Percentiles rank a stretch among this genome's conserved stretches.
Conservation (phyloP, 1,140 invertebrate genomes). For the Dysdera silvatica region DNA sequence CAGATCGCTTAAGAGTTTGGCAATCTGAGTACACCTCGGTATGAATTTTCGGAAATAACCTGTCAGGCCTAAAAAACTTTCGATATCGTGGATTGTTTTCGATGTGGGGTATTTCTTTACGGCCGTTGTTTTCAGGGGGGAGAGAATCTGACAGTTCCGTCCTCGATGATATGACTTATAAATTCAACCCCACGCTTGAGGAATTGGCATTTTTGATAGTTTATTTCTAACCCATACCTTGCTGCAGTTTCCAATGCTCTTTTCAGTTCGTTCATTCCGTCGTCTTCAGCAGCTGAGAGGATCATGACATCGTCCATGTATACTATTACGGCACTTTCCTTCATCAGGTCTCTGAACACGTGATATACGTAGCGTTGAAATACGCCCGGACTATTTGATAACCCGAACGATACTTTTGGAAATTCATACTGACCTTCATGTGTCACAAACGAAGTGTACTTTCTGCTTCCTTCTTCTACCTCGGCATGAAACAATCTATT, state of each 20-base stretch:
- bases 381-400: not conserved
- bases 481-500: constrained; percentile 2
- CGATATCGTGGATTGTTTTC: constrained; percentile 33
- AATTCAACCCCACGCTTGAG: not conserved
- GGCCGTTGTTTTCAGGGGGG: not conserved
- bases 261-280: constrained; percentile 11
- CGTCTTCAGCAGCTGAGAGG: not conserved
- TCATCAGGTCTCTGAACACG: constrained; percentile 27
- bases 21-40: constrained; percentile 33
- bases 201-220: not conserved
- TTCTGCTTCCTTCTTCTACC: not conserved
- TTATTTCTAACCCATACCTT: not conserved
- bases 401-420: not conserved
- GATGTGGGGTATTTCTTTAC: constrained; percentile 30
- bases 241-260: not conserved
- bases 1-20: constrained; percentile 40
- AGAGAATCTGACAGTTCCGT: not conserved
- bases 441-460: constrained; percentile 3
- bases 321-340: constrained; percentile 7
- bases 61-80: constrained; percentile 38
- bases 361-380: constrained; percentile 35
- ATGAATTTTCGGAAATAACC: constrained; percentile 40
- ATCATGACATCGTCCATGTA: constrained; percentile 38
- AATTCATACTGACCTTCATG: constrained; percentile 12
- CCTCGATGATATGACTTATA: not conserved